Evolutionary conservation across 2,797 vertebrate genomes (phyloP), one percentile per base, ranked within the genome.

Genomic region (Salmo trutta): DNA sequence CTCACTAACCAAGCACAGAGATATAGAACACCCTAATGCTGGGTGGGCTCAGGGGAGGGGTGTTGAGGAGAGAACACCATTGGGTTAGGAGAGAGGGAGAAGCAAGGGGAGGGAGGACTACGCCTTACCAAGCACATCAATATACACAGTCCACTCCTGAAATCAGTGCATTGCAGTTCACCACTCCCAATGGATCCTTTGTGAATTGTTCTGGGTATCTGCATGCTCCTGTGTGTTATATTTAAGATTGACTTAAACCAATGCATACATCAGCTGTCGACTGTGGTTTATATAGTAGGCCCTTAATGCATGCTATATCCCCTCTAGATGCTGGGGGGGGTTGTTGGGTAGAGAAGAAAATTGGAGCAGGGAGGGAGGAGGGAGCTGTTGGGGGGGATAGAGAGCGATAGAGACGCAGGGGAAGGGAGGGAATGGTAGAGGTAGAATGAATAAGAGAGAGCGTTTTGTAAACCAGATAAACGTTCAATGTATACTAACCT

Each of bases 361-460:
- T 47, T 14, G 10, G 41, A 10, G 41, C 41, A 41, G 41, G 17
- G 53, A 54, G 56, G 59, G 59, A 62, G n/a, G 56, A n/a, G 56
- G 3, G 59, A 19, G 15, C 24, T 24, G 27, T 64, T 27, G 59
- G 59, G 59, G n/a, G 5, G 10, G 59, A 16, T 62, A 3, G 56
- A n/a, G 56, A 10, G n/a, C 2, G 21, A 10, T n/a, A n/a, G 59
- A 64, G 59, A 64, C 10, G n/a, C 59, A 64, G 21, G n/a, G 3
- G 4, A 62, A 64, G 21, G 21, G 24, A 27, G 59, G 21, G 59
- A 24, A 24, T 64, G 21, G 21, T 47, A 14, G 41, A 47, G 41
- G 17, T 71, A 47, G 51, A 71, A 21, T 69, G 10, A 76, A 21
- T 64, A 24, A 62, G 56, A 72, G 33, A 16, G 71, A 82, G 59